phyloP scores from a whole-genome alignment of 1,140 invertebrate genomes.

The Teleogryllus occipitalis region DNA sequence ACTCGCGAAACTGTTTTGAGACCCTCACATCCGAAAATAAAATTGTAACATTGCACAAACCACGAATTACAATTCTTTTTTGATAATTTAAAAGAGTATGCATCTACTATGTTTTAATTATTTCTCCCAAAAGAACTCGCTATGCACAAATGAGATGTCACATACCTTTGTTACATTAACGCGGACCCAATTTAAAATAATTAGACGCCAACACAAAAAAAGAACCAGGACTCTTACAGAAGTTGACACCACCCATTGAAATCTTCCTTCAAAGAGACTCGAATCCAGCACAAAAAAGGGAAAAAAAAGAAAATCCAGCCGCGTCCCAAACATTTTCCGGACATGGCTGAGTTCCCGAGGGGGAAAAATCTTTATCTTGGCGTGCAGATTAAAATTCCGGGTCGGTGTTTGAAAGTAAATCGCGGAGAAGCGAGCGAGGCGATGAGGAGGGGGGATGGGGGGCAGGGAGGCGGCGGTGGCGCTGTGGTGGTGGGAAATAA shows the following conservation, averaged over 20 bases:
- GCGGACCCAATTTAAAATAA: neutral
- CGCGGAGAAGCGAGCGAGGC: neutral
- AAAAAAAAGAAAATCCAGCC: neutral
- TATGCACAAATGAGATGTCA: too few relatives aligned
- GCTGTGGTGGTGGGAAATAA: neutral
- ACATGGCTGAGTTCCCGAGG: neutral
- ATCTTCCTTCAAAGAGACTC: neutral
- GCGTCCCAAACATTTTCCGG: neutral
- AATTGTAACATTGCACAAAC: too few relatives aligned
- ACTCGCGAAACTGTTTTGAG: too few relatives aligned
- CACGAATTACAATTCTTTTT: too few relatives aligned
- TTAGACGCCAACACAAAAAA: neutral
- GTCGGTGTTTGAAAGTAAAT: neutral
- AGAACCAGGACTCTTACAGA: neutral
- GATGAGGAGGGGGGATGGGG: neutral
- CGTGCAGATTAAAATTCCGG: neutral
- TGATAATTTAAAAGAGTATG: too few relatives aligned
- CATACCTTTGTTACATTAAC: neutral
- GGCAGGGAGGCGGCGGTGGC: neutral
- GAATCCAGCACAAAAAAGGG: neutral
- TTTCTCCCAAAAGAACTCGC: neutral
- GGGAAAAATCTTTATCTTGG: neutral
- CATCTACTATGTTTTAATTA: neutral
- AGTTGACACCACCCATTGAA: neutral
- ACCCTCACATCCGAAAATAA: too few relatives aligned